Base-by-base conservation (phyloP, 2,888 invertebrate species). In the Marronus borbonicus region DNA sequence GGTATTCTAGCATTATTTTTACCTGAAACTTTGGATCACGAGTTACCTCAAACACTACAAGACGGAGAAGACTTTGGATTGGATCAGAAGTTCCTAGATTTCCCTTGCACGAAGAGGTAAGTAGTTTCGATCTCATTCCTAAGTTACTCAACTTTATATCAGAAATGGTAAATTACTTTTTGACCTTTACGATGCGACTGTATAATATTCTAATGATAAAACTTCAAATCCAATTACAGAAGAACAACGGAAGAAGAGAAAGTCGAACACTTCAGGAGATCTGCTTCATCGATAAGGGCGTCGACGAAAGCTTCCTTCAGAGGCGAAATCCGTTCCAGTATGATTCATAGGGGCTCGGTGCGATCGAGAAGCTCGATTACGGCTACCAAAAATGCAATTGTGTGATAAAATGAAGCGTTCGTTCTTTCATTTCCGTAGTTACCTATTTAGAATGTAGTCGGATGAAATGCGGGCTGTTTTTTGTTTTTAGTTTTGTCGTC, bases 11-110 rank as follows among this genome's bases (percentile, higher is more conserved):
- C 95, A 62, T 90, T 97, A 0, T 93, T 95, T 83, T 89, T 97
- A 2, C 96, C 97, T 0, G 97, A 97, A 89, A 97, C 97, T 0
- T 91, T 96, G 84, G 94, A 95, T 86, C 94, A 94, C 65, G 96
- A 96, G 84, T 90, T 97, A 86, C 97, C 97, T 0, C 96, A 96
- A 87, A 96, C 96, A 0, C 88, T 97, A 8, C 93, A 93, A 80
- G 97, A 97, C 85, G 97, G 97, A 12, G 96, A 97, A 89, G 91
- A 94, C 84, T 97, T 97, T 84, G 97, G 96, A 2, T 91, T 90
- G 78, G 91, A 94, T 78, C 96, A 96, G 88, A 92, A 90, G 81
- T 93, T 96, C 84, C 95, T 95, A 92, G 95, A 96, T 81, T 94
- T 93, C 84, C 96, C 96, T 55, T 96, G 95, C 84, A 90, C 92